Conservation (phyloP, 1,140 invertebrate species). For the Brachionus plicatilis region DNA sequence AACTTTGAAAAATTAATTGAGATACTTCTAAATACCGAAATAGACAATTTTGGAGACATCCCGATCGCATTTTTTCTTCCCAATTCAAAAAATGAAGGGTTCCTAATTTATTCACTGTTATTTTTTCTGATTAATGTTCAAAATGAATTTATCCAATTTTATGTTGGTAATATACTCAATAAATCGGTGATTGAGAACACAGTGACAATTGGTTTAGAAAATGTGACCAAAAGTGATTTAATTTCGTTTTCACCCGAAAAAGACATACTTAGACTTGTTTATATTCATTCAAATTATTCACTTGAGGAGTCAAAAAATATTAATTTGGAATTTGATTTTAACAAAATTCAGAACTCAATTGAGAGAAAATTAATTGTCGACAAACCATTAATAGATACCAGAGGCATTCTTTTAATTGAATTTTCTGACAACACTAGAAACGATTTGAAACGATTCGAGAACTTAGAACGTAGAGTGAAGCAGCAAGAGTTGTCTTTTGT, state of each 20-base stretch:
- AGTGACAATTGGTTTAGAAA: not conserved
- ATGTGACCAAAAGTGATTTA: not conserved
- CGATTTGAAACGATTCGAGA: not conserved
- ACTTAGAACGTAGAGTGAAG: not conserved
- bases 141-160: constrained; percentile 8
- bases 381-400: not conserved
- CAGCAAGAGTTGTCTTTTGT: not conserved
- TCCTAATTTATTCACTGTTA: not conserved
- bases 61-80: not conserved
- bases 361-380: not conserved
- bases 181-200: not conserved
- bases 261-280: not conserved
- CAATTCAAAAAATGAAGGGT: not conserved
- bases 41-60: not conserved
- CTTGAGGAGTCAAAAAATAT: not conserved
- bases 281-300: constrained; percentile 28
- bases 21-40: not conserved
- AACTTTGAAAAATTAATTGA: not conserved
- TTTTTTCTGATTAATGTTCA: not conserved
- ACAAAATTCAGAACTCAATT: constrained; percentile 8
- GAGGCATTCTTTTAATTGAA: not conserved
- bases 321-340: constrained; percentile 8
- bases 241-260: constrained; percentile 20
- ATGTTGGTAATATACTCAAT: not conserved
- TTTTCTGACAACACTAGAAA: not conserved